Percentiles rank a stretch among this genome's conserved stretches.
Conservation (phyloP, 2,113 vertebrate species). For the Muscicapa adusta region DNA sequence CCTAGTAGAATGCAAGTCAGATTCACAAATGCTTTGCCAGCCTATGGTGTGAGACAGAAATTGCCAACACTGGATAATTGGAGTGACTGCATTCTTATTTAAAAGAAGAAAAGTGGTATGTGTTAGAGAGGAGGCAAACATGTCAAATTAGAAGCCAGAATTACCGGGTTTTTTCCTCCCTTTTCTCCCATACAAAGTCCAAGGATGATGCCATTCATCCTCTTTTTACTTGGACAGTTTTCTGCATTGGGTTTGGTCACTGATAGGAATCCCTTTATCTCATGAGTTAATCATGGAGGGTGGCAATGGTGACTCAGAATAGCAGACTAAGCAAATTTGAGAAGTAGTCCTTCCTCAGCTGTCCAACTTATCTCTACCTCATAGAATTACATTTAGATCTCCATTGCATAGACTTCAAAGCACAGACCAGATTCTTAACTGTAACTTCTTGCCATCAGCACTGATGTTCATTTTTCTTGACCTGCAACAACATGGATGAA, state of each 20-base stretch:
- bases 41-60: not conserved
- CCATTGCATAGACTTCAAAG: not conserved
- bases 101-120: not conserved
- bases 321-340: not conserved
- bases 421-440: not conserved
- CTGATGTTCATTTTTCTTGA: not conserved
- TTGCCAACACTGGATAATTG: not conserved
- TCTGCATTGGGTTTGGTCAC: not conserved
- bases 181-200: not conserved
- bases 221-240: accelerated
- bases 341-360: not conserved
- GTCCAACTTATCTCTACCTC: not conserved
- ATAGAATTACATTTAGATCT: not conserved
- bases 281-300: accelerated
- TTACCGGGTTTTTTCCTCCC: not conserved
- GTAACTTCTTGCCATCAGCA: not conserved
- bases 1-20: not conserved
- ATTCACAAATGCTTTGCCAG: not conserved
- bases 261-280: not conserved
- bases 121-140: not conserved
- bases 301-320: not conserved
- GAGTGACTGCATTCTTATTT: not conserved
- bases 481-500: not conserved
- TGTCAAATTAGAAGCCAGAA: not conserved
- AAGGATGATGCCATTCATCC: not conserved